Evolutionary conservation across 2,888 invertebrate species (phyloP).

Genomic region (Chouioia cunea): DNA sequence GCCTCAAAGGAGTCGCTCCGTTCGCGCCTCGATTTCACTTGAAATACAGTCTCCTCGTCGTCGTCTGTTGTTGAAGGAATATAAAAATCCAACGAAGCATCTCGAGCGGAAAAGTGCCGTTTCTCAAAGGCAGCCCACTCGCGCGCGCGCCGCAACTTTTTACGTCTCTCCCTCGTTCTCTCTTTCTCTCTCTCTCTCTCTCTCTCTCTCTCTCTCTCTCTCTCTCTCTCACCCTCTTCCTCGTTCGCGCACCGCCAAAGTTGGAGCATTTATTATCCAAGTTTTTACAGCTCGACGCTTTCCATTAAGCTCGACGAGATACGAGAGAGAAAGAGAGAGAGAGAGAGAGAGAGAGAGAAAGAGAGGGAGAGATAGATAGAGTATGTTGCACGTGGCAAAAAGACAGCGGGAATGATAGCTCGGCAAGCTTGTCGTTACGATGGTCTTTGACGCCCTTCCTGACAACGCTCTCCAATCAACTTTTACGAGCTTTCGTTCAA

Average conservation of each 20-base stretch:
- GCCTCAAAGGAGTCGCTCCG: too few species aligned
- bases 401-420: not conserved
- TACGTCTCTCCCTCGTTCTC: not conserved
- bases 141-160: not conserved
- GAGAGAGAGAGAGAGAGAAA: not conserved
- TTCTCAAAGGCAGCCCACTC: constrained; percentile 34
- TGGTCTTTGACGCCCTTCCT: constrained; percentile 9
- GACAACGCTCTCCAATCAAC: too few species aligned
- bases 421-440: not conserved
- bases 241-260: constrained; percentile 40
- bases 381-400: too few species aligned
- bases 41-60: constrained; percentile 9
- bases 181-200: constrained; percentile 4
- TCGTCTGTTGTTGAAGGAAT: constrained; percentile 44
- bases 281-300: constrained; percentile 45
- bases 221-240: too few species aligned
- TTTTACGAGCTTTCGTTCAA: not conserved
- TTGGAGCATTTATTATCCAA: constrained; percentile 46
- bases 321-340: constrained; percentile 18
- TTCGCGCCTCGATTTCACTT: too few species aligned
- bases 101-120: constrained; percentile 46
- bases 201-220: not conserved
- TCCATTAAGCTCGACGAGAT: constrained; percentile 38
- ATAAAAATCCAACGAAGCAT: constrained; percentile 40
- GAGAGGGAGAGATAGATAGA: not conserved